Evolutionary conservation across 1,140 invertebrate species (phyloP), one percentile per base, ranked within the genome.

Genomic region (Drosophila cardini): DNA sequence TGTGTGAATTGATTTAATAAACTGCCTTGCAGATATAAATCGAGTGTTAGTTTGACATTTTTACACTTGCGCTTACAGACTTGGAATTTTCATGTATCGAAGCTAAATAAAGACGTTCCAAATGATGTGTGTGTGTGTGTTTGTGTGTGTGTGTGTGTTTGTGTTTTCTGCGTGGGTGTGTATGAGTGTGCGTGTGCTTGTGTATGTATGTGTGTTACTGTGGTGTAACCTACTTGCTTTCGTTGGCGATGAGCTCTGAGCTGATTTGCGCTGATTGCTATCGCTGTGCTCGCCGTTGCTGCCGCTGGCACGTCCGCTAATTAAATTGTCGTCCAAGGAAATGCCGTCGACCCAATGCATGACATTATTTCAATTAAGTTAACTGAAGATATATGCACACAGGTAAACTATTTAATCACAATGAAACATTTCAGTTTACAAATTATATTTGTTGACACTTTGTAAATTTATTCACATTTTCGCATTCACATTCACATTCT

Each of bases 251-350:
- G 85, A 82, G 75, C 72, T 80, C 55, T 79, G 85, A 86, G 85
- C 86, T 82, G 80, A 86, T 90, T 90, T 90, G 58, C 84, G 80
- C 71, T 89, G 84, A 84, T 89, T 89, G 73, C 73, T 65, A 71
- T 86, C 86, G 71, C 83, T 82, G 72, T 90, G 84, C 46, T 87
- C 86, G 76, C 76, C 84, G 81, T 87, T 90, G 69, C 82, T 86
- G 81, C 80, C 84, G 61, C 89, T 90, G 80, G 80, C 75, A 71
- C 81, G 89, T 85, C 89, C 89, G 84, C 90, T 91, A 85, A 91
- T 91, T 91, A 91, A 91, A 91, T 91, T 91, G 83, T 91, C 90
- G 83, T 91, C 90, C 69, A 91, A 85, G 63, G 90, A 90, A 83
- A 91, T 89, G 32, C 90, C 90, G 90, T 91, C 90, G 76, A 91